Base-by-base conservation (phyloP, 2,797 vertebrate species). In the Chrysolophus pictus region DNA sequence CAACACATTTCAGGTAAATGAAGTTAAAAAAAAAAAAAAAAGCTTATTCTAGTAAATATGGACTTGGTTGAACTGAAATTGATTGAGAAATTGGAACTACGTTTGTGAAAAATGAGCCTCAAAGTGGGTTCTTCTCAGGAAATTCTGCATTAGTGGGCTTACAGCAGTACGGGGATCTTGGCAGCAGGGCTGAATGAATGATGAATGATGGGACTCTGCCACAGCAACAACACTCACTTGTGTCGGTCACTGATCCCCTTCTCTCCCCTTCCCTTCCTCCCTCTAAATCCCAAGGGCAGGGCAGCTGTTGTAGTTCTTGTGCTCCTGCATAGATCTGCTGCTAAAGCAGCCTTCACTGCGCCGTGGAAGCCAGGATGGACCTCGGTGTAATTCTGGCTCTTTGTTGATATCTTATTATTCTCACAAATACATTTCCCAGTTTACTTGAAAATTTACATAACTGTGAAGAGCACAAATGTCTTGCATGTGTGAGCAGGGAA, bases 371-470 rank as follows among this genome's bases (percentile, higher is more conserved):
- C 80, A 75, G 64, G 59, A 74, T 19, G 51, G 33, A 49, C 47
- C 47, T 42, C 19, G 18, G 46, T 80, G 37, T 79, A 93, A 87
- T 95, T 93, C 91, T 93, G 89, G 33, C 83, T 93, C 88, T 96
- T 96, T 96, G 91, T 76, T 88, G 90, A 81, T 95, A 95, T 88
- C 81, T 93, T 95, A 79, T 90, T 95, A 87, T 92, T 94, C 94
- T 85, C 17, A 1, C 91, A 93, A 94, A 93, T 83, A 87, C 56
- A 70, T 96, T 93, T 95, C 89, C 93, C 79, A 79, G 65, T 91
- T 94, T 89, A 88, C 74, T 78, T 76, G 39, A 73, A 86, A 88
- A 96, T 96, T 96, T 95, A 81, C 86, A 91, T 93, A 96, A 95
- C 89, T 94, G 76, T 95, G 79, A 89, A 78, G 68, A 94, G 71